Evolutionary conservation across 2,888 invertebrate species (phyloP), one percentile per base, ranked within the genome.

Genomic region (Linnaemya vulpina): DNA sequence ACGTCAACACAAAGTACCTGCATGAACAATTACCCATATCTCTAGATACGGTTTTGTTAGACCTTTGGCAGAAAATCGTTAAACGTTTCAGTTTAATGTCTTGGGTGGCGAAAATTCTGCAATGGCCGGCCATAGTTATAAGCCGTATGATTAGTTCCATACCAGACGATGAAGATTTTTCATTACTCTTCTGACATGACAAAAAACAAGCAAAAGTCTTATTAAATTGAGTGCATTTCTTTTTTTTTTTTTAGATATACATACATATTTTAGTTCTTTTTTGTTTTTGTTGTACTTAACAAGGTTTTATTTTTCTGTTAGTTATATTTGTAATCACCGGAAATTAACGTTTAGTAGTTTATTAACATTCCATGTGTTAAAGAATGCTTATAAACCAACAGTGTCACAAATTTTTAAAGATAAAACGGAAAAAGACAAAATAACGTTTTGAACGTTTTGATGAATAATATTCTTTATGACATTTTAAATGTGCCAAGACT

Each of bases 31-130:
- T 90, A 88, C 90, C 90, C 88, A 88, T 89, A 88, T 89, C 90
- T 87, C 88, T 91, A 89, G 90, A 90, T 86, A 89, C 88, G 88
- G 88, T 91, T 87, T 87, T 90, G 87, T 88, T 91, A 87, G 90
- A 91, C 83, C 87, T 90, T 87, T 90, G 90, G 90, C 89, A 90
- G 88, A 89, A 89, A 87, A 86, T 88, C 84, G 83, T 90, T 83
- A 89, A 89, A 87, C 90, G 90, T 84, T 89, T 90, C 88, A 89
- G 88, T 88, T 86, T 90, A 86, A 86, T 90, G 83, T 89, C 88
- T 87, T 91, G 91, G 91, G 90, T 91, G 87, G 88, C 90, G 87
- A 91, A 91, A 90, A 87, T 91, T 84, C 90, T 91, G 86, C 90
- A 91, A 88, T 91, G 91, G 91, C 91, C 91, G 88, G 90, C 91